Percentiles rank a stretch among this genome's conserved stretches.
These are phyloP conservation scores for Noctua fimbriata DNA, from an alignment of 2,888 invertebrate species.

Conservation along the genomic window DNA sequence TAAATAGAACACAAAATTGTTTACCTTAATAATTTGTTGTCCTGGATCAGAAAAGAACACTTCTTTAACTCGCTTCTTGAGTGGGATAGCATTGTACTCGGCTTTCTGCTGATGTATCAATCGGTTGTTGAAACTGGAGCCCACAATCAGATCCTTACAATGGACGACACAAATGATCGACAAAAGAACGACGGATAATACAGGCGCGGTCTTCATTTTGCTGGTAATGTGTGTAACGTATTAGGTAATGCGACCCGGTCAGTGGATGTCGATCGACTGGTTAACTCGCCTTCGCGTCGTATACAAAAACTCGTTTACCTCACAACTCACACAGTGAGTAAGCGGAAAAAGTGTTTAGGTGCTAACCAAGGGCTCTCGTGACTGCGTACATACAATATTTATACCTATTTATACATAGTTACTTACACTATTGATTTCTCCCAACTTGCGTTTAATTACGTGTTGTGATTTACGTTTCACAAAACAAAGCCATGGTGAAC, in stretches of 20 bases:
- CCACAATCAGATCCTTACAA: conserved; percentile 86
- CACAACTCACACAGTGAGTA: conserved; percentile 58
- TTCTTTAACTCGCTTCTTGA: conserved; percentile 87
- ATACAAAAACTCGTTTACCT: conserved; percentile 67
- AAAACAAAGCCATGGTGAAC: conserved; percentile 29
- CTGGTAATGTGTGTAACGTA: conserved; percentile 53
- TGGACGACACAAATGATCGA: conserved; percentile 77
- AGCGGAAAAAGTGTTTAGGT: conserved; percentile 56
- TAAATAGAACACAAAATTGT: conserved; percentile 1
- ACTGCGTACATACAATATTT: conserved; percentile 29
- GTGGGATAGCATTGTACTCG: conserved; percentile 85
- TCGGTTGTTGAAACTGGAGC: conserved; percentile 85
- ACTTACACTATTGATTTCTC: conserved; percentile 54
- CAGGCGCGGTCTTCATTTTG: conserved; percentile 81
- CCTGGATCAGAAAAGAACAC: conserved; percentile 86
- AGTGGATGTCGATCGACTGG: conserved; percentile 77
- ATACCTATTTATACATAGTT: conserved; percentile 15
- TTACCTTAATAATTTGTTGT: conserved; percentile 87
- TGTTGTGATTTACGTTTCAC: conserved; percentile 32
- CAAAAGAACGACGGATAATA: conserved; percentile 78
- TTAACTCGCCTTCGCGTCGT: conserved; percentile 61
- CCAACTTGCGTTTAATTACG: conserved; percentile 32
- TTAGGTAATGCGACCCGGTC: conserved; percentile 72
- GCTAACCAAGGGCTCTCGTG: conserved; percentile 58
- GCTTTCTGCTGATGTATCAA: conserved; percentile 84